These are phyloP conservation scores for Cassiopea xamachana DNA, from an alignment of 30 jellyfish, hydroid and myxozoan genomes.

Conservation along the genomic window DNA sequence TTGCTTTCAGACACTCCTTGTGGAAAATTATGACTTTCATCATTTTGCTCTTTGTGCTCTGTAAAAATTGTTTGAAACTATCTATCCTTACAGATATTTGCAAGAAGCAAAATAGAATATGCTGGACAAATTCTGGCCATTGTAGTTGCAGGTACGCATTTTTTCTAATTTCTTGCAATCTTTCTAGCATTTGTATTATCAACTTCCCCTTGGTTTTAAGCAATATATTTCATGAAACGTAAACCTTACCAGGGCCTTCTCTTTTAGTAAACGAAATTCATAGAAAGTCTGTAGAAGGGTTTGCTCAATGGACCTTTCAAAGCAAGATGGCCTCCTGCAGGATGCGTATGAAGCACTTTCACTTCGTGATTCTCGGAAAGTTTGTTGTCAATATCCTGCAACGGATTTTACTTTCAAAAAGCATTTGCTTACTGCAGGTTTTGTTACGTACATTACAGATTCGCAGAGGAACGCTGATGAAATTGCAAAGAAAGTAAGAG, in stretches of 20 bases:
- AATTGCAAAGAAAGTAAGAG: constrained; percentile 36
- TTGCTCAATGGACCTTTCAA: neutral
- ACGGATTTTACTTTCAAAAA: too few relatives aligned
- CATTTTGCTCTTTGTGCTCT: too few relatives aligned
- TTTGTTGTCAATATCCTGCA: too few relatives aligned
- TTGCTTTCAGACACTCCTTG: too few relatives aligned
- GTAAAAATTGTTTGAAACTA: neutral
- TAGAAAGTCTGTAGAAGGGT: neutral
- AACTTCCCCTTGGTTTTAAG: neutral
- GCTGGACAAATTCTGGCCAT: constrained; percentile 58
- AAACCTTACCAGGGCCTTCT: neutral
- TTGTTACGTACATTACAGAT: neutral
- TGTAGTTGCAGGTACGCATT: constrained; percentile 45
- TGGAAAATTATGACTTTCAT: too few relatives aligned
- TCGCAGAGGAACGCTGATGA: constrained; percentile 55
- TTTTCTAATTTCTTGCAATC: too few relatives aligned
- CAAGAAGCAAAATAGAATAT: constrained; percentile 18
- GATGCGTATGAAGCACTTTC: neutral
- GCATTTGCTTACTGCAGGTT: too few relatives aligned
- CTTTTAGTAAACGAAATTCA: neutral
- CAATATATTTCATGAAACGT: too few relatives aligned
- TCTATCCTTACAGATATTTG: constrained; percentile 34
- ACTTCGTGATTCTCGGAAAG: too few relatives aligned
- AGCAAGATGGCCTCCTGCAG: neutral
- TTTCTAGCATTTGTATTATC: neutral